Conservation (phyloP, 2,888 invertebrate species). For the Nysson spinosus region DNA sequence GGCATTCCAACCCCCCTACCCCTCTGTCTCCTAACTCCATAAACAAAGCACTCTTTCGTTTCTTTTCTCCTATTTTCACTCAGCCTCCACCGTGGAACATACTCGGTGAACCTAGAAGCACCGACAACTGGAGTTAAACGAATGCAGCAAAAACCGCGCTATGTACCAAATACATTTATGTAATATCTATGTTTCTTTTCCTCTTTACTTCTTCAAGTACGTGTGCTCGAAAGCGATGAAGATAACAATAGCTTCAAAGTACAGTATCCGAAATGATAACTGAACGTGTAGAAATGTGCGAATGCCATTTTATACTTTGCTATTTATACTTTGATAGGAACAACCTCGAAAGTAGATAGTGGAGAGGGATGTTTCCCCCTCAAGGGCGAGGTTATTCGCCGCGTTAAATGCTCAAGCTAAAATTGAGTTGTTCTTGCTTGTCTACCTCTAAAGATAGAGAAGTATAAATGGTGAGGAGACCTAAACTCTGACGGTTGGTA, state of each 20-base stretch:
- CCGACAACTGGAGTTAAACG: conserved; percentile 6
- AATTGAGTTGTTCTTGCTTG: conserved; percentile 48
- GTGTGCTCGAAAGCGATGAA: conserved; percentile 17
- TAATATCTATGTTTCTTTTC: conserved; percentile 22
- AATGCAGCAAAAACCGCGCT: conserved; percentile 27
- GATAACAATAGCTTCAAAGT: conserved; percentile 59
- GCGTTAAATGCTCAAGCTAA: conserved; percentile 52
- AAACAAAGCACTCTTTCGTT: conserved; percentile 40
- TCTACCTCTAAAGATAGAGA: conserved; percentile 15
- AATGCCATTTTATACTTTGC: conserved; percentile 36
- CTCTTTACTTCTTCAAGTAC: conserved; percentile 9
- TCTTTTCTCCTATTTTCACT: conserved; percentile 8
- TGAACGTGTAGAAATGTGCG: conserved; percentile 66
- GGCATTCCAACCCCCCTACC: conserved; percentile 2
- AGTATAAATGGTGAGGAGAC: background rate
- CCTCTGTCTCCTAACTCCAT: conserved; percentile 12
- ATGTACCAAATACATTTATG: conserved; percentile 12
- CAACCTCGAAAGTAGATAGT: conserved; percentile 36
- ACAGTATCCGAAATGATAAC: conserved; percentile 67
- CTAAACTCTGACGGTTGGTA: conserved; percentile 5
- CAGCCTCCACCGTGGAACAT: background rate
- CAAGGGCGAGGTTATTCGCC: conserved; percentile 42
- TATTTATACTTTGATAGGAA: background rate
- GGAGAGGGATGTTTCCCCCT: conserved; percentile 27
- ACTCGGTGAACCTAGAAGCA: background rate